A percentile compares a stretch with the other conserved stretches of the same genome.
These are phyloP conservation scores for Seriola quinqueradiata DNA, from an alignment of 2,113 vertebrate species.

Conservation along the genomic window DNA sequence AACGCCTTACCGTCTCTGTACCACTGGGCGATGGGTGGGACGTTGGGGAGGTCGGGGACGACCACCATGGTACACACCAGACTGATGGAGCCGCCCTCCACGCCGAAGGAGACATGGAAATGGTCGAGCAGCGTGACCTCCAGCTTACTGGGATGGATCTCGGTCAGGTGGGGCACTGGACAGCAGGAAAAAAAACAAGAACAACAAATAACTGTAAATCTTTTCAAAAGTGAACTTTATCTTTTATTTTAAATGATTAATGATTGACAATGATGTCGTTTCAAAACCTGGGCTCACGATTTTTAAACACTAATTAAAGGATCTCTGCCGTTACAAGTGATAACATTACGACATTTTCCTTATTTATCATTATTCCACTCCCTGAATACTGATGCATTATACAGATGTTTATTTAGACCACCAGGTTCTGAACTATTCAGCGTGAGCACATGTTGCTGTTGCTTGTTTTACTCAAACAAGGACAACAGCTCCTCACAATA, in stretches of 20 bases:
- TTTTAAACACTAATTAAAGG: neutral
- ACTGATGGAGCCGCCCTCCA: slow-evolving; percentile 90
- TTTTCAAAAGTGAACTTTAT: too few relatives aligned
- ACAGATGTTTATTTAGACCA: neutral
- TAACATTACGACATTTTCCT: neutral
- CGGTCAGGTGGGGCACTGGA: slow-evolving; percentile 86
- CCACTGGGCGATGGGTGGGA: slow-evolving; percentile 92
- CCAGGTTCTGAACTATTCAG: neutral
- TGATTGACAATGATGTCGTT: too few relatives aligned
- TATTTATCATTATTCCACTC: neutral
- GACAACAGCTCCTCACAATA: slow-evolving; percentile 51
- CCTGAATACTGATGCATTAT: neutral
- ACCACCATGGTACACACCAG: slow-evolving; percentile 91
- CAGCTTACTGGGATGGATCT: slow-evolving; percentile 90
- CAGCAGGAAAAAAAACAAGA: neutral
- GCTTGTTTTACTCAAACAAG: neutral
- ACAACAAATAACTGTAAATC: too few relatives aligned
- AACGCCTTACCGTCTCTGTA: slow-evolving; percentile 92
- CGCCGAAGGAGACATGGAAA: slow-evolving; percentile 92
- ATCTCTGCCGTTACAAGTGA: neutral
- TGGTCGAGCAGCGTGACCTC: slow-evolving; percentile 92
- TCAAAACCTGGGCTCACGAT: too few relatives aligned
- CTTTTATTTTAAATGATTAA: too few relatives aligned
- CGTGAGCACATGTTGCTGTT: neutral
- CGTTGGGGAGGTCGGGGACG: slow-evolving; percentile 90